Percentiles rank a stretch among this genome's conserved stretches.
Evolutionary conservation across 1,140 invertebrate species (phyloP).

Genomic region (Dryas iulia): DNA sequence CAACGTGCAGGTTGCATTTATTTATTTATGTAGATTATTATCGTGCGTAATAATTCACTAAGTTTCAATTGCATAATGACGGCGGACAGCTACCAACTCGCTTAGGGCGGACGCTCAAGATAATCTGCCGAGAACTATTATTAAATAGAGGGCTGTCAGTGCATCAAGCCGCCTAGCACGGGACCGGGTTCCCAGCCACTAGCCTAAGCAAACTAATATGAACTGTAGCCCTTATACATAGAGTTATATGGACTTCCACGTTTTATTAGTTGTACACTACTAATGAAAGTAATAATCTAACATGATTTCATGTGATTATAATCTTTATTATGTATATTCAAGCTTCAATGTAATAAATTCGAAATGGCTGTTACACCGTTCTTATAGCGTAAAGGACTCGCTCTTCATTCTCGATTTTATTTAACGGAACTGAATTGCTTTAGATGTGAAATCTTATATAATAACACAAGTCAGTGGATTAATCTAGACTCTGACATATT

Average conservation of each 20-base stretch:
- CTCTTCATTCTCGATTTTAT: constrained; percentile 19
- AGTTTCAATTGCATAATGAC: constrained; percentile 80
- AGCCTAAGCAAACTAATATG: constrained; percentile 9
- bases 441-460: constrained; percentile 8
- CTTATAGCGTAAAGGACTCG: neutral
- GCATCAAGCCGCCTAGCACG: constrained; percentile 37
- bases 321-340: neutral
- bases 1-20: constrained; percentile 50
- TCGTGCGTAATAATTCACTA: constrained; percentile 79
- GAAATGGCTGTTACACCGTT: neutral
- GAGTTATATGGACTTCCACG: neutral
- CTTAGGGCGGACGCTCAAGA: constrained; percentile 65
- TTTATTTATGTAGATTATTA: constrained; percentile 79
- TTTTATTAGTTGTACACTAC: neutral
- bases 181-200: constrained; percentile 38
- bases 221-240: constrained; percentile 7
- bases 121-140: constrained; percentile 70
- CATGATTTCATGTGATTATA: neutral
- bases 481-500: too few species aligned
- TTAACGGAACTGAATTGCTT: constrained; percentile 16
- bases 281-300: neutral
- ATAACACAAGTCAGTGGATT: neutral
- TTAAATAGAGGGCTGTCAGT: constrained; percentile 73
- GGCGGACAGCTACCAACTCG: constrained; percentile 69
- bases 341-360: neutral